Evolutionary conservation across 2,113 vertebrate species (phyloP).

Genomic region (Crotalus tigris): DNA sequence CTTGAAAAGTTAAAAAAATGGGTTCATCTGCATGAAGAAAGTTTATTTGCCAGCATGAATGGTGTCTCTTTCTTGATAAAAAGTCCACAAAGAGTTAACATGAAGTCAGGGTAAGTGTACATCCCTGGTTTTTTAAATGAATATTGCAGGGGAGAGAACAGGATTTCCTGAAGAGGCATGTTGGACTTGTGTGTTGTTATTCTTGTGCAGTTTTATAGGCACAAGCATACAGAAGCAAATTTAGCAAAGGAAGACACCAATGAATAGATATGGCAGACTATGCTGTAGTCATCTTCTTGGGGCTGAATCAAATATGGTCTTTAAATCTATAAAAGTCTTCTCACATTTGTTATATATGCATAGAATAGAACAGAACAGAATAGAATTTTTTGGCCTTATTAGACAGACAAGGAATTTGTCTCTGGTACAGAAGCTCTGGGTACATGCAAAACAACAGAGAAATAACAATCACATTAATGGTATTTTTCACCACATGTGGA

Average conservation of each 20-base stretch:
- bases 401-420: background rate
- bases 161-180: background rate
- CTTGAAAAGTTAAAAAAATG: background rate
- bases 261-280: background rate
- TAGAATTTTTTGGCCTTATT: background rate
- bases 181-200: background rate
- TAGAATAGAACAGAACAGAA: background rate
- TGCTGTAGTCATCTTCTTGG: background rate
- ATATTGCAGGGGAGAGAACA: background rate
- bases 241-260: background rate
- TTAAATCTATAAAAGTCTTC: background rate
- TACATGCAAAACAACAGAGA: background rate
- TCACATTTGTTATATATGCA: background rate
- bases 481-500: background rate
- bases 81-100: background rate
- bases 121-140: background rate
- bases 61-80: background rate
- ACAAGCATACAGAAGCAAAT: background rate
- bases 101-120: background rate
- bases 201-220: background rate
- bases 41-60: background rate
- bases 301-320: background rate
- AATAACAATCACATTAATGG: background rate
- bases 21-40: background rate
- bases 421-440: background rate